Evolutionary conservation across 2,797 vertebrate genomes (phyloP).

Genomic region (Chloroceryle amazona): DNA sequence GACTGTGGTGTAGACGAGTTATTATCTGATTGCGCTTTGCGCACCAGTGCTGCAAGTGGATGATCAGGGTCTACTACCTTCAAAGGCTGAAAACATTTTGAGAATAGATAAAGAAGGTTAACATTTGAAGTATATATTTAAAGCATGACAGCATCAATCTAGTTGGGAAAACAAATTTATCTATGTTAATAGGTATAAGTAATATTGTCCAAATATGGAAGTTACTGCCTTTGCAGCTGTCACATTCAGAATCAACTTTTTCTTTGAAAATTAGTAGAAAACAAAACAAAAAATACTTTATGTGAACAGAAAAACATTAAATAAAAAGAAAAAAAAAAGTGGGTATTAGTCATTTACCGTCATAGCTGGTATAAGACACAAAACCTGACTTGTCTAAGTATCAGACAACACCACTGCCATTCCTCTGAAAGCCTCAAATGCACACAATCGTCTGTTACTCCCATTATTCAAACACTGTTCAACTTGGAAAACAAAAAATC

Average conservation of each 20-base stretch:
- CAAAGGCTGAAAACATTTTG: conserved; percentile 85
- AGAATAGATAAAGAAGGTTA: not conserved
- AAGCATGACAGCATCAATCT: not conserved
- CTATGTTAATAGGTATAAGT: not conserved
- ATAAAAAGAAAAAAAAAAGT: not conserved
- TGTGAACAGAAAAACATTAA: not conserved
- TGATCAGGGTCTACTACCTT: conserved; percentile 97
- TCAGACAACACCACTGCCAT: not conserved
- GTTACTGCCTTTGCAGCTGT: not conserved
- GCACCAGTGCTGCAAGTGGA: conserved; percentile 92
- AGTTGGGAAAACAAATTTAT: not conserved
- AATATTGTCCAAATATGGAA: not conserved
- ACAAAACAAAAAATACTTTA: not conserved
- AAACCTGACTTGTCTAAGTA: not conserved
- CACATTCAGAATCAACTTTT: not conserved
- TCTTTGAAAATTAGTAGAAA: not conserved
- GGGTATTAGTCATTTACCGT: not conserved
- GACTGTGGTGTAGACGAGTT: conserved; percentile 78
- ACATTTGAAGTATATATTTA: not conserved
- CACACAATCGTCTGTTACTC: not conserved
- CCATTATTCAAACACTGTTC: not conserved
- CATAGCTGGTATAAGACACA: not conserved
- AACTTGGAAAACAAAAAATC: not conserved
- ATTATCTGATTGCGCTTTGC: conserved; percentile 91
- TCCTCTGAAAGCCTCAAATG: not conserved